Evolutionary conservation across 2,113 vertebrate species (phyloP).

Genomic region (Orientallactaga bullata): DNA sequence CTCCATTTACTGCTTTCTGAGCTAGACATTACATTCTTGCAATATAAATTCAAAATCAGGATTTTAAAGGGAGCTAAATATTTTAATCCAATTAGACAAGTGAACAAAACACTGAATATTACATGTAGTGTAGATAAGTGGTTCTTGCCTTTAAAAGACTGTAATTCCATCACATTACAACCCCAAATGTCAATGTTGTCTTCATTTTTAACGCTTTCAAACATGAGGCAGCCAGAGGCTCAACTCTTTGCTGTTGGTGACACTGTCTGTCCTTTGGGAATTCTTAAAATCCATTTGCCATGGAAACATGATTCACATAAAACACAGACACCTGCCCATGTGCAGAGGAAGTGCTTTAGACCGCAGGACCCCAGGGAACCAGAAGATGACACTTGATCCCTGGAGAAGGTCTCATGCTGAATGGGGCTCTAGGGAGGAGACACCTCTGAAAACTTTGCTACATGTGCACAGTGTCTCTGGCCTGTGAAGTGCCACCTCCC

Average conservation of each 20-base stretch:
- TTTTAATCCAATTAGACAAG: conserved; percentile 80
- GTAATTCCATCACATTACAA: conserved; percentile 75
- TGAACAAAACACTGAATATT: conserved; percentile 80
- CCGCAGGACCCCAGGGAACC: background rate
- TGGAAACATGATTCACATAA: conserved; percentile 68
- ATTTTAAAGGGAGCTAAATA: conserved; percentile 80
- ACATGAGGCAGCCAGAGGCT: conserved; percentile 77
- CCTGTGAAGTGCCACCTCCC: background rate
- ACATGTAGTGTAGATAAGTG: conserved; percentile 77
- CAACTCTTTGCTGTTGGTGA: conserved; percentile 73
- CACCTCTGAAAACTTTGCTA: too few species aligned
- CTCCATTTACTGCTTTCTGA: conserved; percentile 62
- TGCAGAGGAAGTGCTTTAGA: background rate
- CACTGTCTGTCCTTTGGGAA: conserved; percentile 66
- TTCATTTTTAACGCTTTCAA: conserved; percentile 77
- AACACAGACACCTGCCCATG: conserved; percentile 72
- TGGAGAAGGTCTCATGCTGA: background rate
- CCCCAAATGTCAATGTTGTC: conserved; percentile 82
- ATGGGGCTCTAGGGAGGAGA: background rate
- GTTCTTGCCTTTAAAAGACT: conserved; percentile 83
- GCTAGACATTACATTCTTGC: conserved; percentile 67
- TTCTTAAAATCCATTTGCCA: conserved; percentile 74
- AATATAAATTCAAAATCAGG: conserved; percentile 72
- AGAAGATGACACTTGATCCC: background rate
- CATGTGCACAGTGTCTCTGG: background rate